Evolutionary conservation across 2,888 invertebrate genomes (phyloP).

Genomic region (Palloptera scutellata): DNA sequence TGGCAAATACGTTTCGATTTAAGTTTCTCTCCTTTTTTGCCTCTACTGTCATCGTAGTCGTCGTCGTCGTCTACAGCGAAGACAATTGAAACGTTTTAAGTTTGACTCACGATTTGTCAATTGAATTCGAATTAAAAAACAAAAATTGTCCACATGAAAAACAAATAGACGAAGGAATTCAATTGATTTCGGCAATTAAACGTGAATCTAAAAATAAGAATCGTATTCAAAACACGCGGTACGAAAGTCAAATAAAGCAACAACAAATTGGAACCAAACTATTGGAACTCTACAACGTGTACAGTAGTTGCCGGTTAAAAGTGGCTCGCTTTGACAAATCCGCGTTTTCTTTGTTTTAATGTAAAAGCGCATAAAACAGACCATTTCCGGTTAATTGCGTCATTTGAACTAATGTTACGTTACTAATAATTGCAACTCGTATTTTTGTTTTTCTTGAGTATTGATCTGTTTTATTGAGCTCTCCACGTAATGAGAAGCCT

Average conservation of each 20-base stretch:
- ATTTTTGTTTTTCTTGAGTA: too few species aligned
- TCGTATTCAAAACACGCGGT: conserved; percentile 17
- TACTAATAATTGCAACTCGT: too few species aligned
- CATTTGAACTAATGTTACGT: too few species aligned
- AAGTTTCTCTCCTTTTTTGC: conserved; percentile 25
- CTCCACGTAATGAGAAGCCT: too few species aligned
- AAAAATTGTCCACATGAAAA: not conserved
- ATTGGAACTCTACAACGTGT: too few species aligned
- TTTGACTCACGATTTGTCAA: conserved; percentile 42
- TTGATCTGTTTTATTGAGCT: too few species aligned
- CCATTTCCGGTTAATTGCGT: too few species aligned
- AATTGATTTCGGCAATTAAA: conserved; percentile 38
- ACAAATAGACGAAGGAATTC: conserved; percentile 2
- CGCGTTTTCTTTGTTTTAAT: too few species aligned
- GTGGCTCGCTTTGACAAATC: too few species aligned
- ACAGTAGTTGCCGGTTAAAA: too few species aligned
- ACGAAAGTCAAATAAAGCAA: conserved; percentile 9
- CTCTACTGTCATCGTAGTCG: conserved; percentile 15
- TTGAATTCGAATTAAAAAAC: conserved; percentile 28
- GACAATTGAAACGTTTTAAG: conserved; percentile 41
- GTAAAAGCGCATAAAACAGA: too few species aligned
- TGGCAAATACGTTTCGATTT: conserved; percentile 40
- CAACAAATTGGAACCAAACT: conserved; percentile 13
- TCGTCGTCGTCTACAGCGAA: conserved; percentile 8
- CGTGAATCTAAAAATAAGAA: conserved; percentile 38